Conservation (phyloP, 2,113 vertebrate species). For the Megaptera novaeangliae region DNA sequence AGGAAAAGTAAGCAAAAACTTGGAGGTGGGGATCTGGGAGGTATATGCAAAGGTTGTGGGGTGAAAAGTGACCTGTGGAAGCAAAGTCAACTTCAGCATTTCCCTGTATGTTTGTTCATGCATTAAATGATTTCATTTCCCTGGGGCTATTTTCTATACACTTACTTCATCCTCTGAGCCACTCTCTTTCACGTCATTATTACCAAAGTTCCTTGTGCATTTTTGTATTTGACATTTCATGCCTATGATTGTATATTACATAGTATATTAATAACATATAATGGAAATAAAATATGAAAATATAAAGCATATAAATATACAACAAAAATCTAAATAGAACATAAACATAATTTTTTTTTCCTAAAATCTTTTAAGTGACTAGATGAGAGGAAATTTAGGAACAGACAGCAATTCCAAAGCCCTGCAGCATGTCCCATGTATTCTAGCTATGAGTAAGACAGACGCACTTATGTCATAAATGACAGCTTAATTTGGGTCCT, state of each 20-base stretch:
- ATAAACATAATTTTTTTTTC: not conserved
- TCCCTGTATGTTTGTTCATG: not conserved
- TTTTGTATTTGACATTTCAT: not conserved
- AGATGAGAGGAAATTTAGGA: not conserved
- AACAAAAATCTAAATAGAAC: not conserved
- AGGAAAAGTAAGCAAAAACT: not conserved
- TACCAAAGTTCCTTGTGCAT: not conserved
- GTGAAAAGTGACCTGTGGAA: not conserved
- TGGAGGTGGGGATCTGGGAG: not conserved
- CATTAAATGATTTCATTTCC: not conserved
- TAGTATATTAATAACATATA: not conserved
- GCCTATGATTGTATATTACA: not conserved
- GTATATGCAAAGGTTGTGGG: not conserved
- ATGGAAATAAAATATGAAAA: not conserved
- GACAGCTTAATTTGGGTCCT: not conserved
- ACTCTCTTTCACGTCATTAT: not conserved
- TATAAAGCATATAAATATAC: not conserved
- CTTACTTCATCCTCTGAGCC: not conserved
- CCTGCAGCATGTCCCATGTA: not conserved
- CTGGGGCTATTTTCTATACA: not conserved
- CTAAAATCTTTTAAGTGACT: slow-evolving; percentile 4
- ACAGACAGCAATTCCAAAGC: slow-evolving; percentile 1
- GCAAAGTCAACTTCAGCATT: not conserved
- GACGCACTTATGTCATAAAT: slow-evolving; percentile 3
- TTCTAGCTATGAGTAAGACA: slow-evolving; percentile 8